Percentiles rank a stretch among this genome's conserved stretches.
These are phyloP conservation scores for Zaprionus bogoriensis DNA, from an alignment of 2,888 invertebrate genomes.

Conservation along the genomic window DNA sequence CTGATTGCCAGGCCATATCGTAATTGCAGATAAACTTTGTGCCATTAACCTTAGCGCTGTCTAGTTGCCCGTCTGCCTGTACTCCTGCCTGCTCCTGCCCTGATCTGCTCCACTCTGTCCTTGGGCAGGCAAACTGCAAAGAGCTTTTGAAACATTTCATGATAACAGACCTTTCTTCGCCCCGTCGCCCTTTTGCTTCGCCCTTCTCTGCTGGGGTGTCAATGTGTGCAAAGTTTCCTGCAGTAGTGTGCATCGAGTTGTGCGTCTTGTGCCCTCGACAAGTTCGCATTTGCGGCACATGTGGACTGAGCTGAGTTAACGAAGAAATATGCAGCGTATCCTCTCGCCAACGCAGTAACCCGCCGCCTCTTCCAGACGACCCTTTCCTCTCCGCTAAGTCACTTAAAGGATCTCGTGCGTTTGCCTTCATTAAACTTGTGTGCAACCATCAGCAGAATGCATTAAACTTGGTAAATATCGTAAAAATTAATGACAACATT, in stretches of 20 bases:
- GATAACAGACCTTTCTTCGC: conserved; percentile 27
- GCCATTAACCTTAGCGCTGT: conserved; percentile 73
- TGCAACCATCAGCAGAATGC: conserved; percentile 63
- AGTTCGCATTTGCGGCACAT: conserved; percentile 46
- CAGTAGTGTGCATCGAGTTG: background rate
- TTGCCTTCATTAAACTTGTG: conserved; percentile 61
- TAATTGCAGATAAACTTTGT: conserved; percentile 78
- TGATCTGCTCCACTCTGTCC: too few species aligned
- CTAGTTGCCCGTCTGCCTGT: conserved; percentile 38
- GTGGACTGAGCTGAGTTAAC: conserved; percentile 32
- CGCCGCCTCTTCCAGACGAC: background rate
- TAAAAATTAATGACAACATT: conserved; percentile 70
- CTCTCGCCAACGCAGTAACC: background rate
- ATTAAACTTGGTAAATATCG: conserved; percentile 69
- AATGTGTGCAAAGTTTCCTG: background rate
- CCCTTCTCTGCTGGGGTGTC: background rate
- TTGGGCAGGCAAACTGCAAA: conserved; percentile 37
- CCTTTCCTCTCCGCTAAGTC: background rate
- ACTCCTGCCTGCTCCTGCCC: too few species aligned
- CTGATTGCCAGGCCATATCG: conserved; percentile 65
- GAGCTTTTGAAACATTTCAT: conserved; percentile 71
- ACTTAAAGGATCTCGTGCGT: conserved; percentile 17
- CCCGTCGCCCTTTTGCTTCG: background rate
- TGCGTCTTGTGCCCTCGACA: conserved; percentile 43
- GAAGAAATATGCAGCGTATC: conserved; percentile 59